Conservation (phyloP, 1,140 invertebrate genomes). For the Pteromalus puparum region DNA sequence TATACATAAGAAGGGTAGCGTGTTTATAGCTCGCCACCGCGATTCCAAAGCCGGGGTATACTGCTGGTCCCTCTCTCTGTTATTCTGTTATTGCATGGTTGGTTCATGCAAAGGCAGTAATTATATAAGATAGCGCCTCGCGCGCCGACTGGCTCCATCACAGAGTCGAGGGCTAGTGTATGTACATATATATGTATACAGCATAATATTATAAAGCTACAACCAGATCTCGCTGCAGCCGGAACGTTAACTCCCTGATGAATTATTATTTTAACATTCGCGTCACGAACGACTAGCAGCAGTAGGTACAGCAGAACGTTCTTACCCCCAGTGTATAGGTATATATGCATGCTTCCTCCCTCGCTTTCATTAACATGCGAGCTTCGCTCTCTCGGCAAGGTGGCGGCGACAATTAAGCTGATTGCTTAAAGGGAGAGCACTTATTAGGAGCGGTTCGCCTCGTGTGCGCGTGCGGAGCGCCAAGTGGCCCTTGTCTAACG, state of each 20-base stretch:
- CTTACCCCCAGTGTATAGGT: not conserved
- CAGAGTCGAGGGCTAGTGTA: not conserved
- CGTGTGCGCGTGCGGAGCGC: not conserved
- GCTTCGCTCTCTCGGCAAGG: slow-evolving; percentile 39
- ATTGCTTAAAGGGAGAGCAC: slow-evolving; percentile 53
- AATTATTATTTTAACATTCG: slow-evolving; percentile 51
- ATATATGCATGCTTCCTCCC: not conserved
- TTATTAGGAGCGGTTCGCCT: slow-evolving; percentile 31
- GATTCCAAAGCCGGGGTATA: too few relatives aligned
- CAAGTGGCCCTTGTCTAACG: slow-evolving; percentile 36
- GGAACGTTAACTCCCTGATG: slow-evolving; percentile 44
- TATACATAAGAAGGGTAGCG: too few relatives aligned
- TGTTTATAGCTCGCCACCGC: not conserved
- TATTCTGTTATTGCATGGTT: not conserved
- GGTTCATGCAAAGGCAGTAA: slow-evolving; percentile 39
- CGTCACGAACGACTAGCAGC: slow-evolving; percentile 32
- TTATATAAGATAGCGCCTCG: not conserved
- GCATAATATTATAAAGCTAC: too few relatives aligned
- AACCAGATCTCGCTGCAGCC: not conserved
- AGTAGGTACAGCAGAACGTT: not conserved
- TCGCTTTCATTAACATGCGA: slow-evolving; percentile 49
- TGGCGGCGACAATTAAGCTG: slow-evolving; percentile 51
- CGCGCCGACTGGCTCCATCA: not conserved
- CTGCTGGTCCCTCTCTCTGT: too few relatives aligned
- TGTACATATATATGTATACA: not conserved